Evolutionary conservation across 2,888 invertebrate genomes (phyloP), one percentile per base, ranked within the genome.

Genomic region (Blastobasis lacticolella): DNA sequence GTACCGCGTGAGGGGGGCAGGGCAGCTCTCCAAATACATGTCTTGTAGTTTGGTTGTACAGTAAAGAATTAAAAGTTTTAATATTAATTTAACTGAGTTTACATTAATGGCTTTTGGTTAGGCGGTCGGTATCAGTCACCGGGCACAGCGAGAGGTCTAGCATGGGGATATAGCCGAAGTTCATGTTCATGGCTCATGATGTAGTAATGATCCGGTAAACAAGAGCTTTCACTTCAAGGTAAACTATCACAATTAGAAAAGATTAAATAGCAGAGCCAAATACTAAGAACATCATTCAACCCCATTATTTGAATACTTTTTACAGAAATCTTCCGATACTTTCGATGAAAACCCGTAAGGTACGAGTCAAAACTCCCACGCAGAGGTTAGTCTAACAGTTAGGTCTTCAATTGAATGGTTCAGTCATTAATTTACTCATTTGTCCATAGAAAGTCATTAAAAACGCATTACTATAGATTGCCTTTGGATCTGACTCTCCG

Each of bases 1-100:
- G 9, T 6, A 43, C 1, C n/a, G 10, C 9, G 43, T n/a, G n/a
- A 43, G 43, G 43, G 43, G 10, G 43, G 43, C 43, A 43, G 43
- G 43, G 7, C 9, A 43, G 7, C 5, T 43, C 43, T 43, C 23
- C 23, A 23, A 23, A 23, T 1, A 23, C 23, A 23, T 23, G 23
- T 23, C 23, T 23, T 23, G 23, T 43, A 9, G 43, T 43, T 43
- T 73, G 75, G 54, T 56, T 53, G 46, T 56, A 56, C 56, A 62
- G 61, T 62, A 61, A 62, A 54, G 53, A 64, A 66, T 67, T 71
- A 66, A 68, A 68, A 67, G 61, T 58, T 60, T 55, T 54, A 66
- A 68, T 71, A 74, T 73, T 70, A 72, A 73, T 70, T 69, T 65
- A 60, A 63, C 62, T 58, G 58, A 59, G 55, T 64, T 71, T 72